Evolutionary conservation across 2,113 vertebrate genomes (phyloP), one percentile per base, ranked within the genome.

Genomic region (Nerophis lumbriciformis): DNA sequence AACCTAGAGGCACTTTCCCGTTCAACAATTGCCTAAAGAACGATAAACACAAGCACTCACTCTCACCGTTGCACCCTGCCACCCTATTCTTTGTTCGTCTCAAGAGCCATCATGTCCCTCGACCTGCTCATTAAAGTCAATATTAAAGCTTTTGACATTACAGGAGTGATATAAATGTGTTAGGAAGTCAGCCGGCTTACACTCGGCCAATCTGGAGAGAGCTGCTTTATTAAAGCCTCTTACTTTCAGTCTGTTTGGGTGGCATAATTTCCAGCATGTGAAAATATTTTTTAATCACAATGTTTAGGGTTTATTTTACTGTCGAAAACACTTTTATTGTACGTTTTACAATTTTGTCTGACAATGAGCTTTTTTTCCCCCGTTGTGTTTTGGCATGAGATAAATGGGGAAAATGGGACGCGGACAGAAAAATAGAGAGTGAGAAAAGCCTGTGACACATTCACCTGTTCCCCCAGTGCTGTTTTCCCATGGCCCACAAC

Each of bases 401-500:
- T 72, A 10, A 64, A 77, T 90, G 84, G 81, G 28, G 87, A 77
- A 83, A 86, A 60, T 75, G 61, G 61, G 69, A 67, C 81, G 85
- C 68, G 66, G 65, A 69, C 58, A 59, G 39, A 73, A 51, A 2
- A 47, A 63, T 38, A 71, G 60, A 72, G 63, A 49, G 36, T 63
- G 65, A 72, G 69, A 81, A 79, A 84, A 66, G 79, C 61, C 69
- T 67, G 61, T 88, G 86, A 83, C 81, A 84, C 49, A 76, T 84
- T 91, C 91, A 92, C 90, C 89, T 91, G 89, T 88, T 91, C 77
- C 75, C 3, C 50, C 62, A 50, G 75, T 79, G 75, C 66, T 19
- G 56, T 81, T 85, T 92, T 92, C 90, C 88, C 90, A 91, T 87
- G 87, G 80, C 72, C 81, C 73, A 84, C 76, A 71, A 71, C 83